These are phyloP conservation scores for Pteropus rufus DNA, from an alignment of 2,797 vertebrate species.

Conservation along the genomic window DNA sequence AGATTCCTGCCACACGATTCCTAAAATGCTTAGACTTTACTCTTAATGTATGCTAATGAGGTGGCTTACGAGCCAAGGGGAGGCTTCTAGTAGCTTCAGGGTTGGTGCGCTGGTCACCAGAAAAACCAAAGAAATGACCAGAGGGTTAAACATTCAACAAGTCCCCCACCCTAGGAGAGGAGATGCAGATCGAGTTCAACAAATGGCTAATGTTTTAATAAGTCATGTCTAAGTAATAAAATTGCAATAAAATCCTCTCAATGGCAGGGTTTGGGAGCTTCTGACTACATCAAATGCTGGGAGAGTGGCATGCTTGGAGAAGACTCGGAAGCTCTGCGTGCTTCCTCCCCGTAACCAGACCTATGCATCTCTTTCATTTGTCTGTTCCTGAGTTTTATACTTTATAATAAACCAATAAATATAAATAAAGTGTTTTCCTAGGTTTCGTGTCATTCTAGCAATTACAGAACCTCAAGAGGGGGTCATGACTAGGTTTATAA, in stretches of 20 bases:
- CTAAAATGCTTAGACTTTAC: not conserved
- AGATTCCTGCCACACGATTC: not conserved
- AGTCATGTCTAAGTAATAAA: not conserved
- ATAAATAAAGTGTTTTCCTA: not conserved
- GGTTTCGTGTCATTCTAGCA: not conserved
- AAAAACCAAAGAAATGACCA: not conserved
- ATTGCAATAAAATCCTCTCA: not conserved
- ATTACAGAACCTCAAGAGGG: not conserved
- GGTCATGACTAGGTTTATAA: not conserved
- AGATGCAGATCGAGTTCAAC: not conserved
- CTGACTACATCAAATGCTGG: not conserved
- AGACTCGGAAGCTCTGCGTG: not conserved
- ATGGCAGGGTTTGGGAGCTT: not conserved
- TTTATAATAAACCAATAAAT: not conserved
- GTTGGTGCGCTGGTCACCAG: not conserved
- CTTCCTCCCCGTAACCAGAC: not conserved
- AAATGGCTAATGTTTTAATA: not conserved
- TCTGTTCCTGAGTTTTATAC: not conserved
- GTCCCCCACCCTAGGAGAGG: not conserved
- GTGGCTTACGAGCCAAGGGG: no score
- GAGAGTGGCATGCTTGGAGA: not conserved
- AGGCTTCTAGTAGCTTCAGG: not conserved
- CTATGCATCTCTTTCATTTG: not conserved
- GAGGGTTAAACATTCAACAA: not conserved
- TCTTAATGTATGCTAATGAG: not conserved